Evolutionary conservation across 2,888 invertebrate species (phyloP), one percentile per base, ranked within the genome.

Genomic region (Oeneis ivallda): DNA sequence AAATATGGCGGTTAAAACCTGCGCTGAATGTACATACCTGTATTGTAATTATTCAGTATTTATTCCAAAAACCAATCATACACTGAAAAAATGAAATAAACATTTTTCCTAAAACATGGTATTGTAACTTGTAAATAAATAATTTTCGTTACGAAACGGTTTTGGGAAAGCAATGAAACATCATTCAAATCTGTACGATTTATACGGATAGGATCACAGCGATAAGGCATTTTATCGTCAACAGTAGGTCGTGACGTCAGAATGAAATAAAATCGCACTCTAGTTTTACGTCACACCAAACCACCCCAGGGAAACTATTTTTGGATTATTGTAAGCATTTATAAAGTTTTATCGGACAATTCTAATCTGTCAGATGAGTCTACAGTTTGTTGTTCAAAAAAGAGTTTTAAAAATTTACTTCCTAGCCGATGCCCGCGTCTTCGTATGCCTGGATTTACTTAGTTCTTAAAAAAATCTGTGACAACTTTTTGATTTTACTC

Each of bases 221-320:
- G 79, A 84, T 81, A 81, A 79, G 75, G 74, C 75, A 71, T 75
- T 79, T 72, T 82, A 82, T 82, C 79, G 74, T 78, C 84, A 86
- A 86, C 84, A 83, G 83, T 66, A 70, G 26, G 26, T 26, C 26
- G 74, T 87, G 87, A 89, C 89, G 89, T 90, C 87, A 87, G 78
- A 67, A 67, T 75, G 72, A 68, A 76, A 75, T 71, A 70, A 71
- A 66, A 70, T 74, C 76, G 76, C 79, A 76, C 74, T 78, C 80
- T 78, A 75, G 71, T 52, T 74, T 73, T 79, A 80, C 84, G 86
- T 86, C 86, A 87, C 83, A 75, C 75, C 78, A 71, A 67, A 74
- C 73, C 75, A 73, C 75, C 75, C 69, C 62, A 60, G 61, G 67
- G 64, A 70, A 70, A 67, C 66, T 71, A 70, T 69, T 70, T 69